These are phyloP conservation scores for Excalfactoria chinensis DNA, from an alignment of 2,113 vertebrate species.

Conservation along the genomic window DNA sequence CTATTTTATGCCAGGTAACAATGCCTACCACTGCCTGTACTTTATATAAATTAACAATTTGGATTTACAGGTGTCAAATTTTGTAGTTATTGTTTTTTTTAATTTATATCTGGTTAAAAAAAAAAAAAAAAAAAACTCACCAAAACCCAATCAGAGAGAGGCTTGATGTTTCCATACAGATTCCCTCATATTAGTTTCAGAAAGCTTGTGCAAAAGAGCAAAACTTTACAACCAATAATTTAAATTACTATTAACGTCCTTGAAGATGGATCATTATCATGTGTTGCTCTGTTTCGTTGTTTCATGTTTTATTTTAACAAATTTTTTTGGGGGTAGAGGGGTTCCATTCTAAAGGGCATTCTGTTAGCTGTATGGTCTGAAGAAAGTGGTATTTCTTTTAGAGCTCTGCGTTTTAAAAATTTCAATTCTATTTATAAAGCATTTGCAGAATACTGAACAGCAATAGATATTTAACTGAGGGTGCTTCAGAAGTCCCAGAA, in stretches of 20 bases:
- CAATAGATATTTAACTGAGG: background rate
- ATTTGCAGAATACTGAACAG: background rate
- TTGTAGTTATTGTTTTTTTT: background rate
- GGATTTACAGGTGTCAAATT: background rate
- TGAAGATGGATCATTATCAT: background rate
- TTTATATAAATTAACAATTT: background rate
- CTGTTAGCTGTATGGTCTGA: background rate
- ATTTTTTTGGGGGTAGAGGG: too few relatives aligned
- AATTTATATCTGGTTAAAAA: background rate
- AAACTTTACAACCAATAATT: background rate
- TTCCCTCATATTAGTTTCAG: background rate
- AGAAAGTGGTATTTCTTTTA: background rate
- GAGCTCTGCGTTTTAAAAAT: background rate
- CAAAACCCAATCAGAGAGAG: background rate
- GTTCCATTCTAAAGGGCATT: background rate
- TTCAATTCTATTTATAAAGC: background rate
- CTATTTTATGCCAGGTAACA: background rate
- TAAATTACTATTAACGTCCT: background rate
- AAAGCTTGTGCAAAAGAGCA: background rate
- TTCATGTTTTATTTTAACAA: background rate
- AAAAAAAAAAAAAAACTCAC: background rate
- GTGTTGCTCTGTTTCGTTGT: accelerated
- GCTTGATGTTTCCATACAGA: background rate
- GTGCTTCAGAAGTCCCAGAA: background rate
- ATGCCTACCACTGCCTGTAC: background rate